Base-by-base conservation (phyloP, 2,797 vertebrate genomes). In the Gambelia wislizenii region DNA sequence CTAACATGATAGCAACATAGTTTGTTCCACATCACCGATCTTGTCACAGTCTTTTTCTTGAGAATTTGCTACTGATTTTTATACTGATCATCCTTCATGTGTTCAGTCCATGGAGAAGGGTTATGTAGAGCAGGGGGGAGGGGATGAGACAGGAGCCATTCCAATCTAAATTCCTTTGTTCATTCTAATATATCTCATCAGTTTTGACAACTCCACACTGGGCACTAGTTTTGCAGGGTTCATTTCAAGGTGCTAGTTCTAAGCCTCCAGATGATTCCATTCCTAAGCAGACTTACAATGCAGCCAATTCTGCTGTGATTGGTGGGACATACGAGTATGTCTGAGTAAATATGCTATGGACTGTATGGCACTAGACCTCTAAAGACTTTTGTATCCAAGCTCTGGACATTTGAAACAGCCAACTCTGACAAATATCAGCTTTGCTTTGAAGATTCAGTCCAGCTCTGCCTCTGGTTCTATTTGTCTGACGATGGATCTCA, bases 391-490 rank as follows among this genome's bases (percentile, higher is more conserved):
- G n/a, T 72, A 39, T 75, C 36, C 36, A 54, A 85, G 70, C 70
- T 59, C 42, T 39, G 70, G 52, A 52, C 52, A 85, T 44, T 10
- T 54, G 69, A 85, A 74, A 85, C 14, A 56, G 83, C 52, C 56
- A 85, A 56, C 56, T 74, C 14, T 75, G 83, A 75, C 70, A 42
- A 52, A 39, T 74, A 52, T 75, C 47, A 74, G 30, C 83, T 75
- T 85, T 56, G 69, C 52, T 85, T 75, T 59, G 70, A 75, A 74
- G 83, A 75, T 85, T 56, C 25, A 85, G 52, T 75, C n/a, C 52
- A 56, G 22, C 70, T 56, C 49, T 85, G 49, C 83, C 70, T 36
- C 74, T 25, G 49, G 33, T 85, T 75, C 70, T 74, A 42, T 85
- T 56, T 75, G 83, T 84, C 69, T 84, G 83, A 56, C 36, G 42